Conservation (phyloP, 2,797 vertebrate genomes). For the Clamator glandarius region DNA sequence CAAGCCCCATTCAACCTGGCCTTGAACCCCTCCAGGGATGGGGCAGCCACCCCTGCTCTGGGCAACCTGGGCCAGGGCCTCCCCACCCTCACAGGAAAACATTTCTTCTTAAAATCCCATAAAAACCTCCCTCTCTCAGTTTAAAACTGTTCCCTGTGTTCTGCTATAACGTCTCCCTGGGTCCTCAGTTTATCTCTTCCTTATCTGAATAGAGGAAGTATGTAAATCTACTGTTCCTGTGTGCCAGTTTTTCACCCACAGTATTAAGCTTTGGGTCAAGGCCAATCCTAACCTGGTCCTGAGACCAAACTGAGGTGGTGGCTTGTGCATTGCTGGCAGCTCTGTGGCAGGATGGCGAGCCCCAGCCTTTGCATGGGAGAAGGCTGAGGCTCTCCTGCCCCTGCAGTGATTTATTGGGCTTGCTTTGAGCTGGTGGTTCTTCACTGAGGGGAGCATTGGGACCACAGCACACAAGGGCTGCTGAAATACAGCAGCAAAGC, state of each 20-base stretch:
- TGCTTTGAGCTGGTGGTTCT: background rate
- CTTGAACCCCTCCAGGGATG: too few relatives aligned
- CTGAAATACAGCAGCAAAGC: background rate
- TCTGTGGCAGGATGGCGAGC: background rate
- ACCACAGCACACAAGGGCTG: background rate
- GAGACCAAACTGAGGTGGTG: background rate
- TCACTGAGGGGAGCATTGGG: background rate
- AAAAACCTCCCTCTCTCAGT: too few relatives aligned
- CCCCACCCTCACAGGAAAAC: too few relatives aligned
- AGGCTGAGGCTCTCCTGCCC: background rate
- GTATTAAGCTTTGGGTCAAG: background rate
- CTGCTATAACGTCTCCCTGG: too few relatives aligned
- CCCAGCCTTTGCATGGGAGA: background rate
- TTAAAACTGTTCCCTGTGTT: too few relatives aligned
- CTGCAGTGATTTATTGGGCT: background rate
- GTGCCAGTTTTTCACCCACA: background rate
- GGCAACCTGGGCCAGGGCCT: too few relatives aligned
- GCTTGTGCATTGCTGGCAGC: accelerated
- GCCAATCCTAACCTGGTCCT: background rate
- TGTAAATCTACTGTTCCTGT: background rate
- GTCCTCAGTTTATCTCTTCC: too few relatives aligned
- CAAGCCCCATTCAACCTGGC: too few relatives aligned
- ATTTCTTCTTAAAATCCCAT: too few relatives aligned
- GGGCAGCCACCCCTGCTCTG: too few relatives aligned
- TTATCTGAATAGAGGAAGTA: background rate